Evolutionary conservation across 2,888 invertebrate species (phyloP).

Genomic region (Thereva unica): DNA sequence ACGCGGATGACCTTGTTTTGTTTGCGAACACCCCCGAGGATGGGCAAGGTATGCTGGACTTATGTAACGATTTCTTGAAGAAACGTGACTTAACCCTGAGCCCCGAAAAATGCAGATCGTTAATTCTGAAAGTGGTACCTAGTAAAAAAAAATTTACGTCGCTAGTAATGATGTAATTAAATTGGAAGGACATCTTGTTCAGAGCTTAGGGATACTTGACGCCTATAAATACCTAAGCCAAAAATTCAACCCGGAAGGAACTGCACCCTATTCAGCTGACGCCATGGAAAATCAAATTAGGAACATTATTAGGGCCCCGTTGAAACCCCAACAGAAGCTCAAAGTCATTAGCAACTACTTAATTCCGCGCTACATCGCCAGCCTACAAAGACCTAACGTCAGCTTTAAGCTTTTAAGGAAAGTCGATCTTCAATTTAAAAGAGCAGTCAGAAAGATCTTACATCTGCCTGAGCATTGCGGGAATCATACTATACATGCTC

Average conservation of each 20-base stretch:
- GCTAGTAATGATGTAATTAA: background rate
- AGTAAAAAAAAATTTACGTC: constrained; percentile 1
- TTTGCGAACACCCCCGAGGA: background rate
- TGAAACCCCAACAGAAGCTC: constrained; percentile 17
- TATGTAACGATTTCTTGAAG: background rate
- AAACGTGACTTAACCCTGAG: background rate
- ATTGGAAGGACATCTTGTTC: background rate
- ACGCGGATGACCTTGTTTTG: constrained; percentile 9
- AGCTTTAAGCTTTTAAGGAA: background rate
- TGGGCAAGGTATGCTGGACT: background rate
- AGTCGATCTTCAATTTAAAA: background rate
- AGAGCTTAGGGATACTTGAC: background rate
- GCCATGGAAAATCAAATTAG: background rate
- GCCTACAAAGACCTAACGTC: constrained; percentile 3
- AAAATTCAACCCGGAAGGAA: background rate
- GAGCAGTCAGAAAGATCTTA: background rate
- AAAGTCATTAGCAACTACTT: background rate
- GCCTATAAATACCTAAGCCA: background rate
- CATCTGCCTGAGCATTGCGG: background rate
- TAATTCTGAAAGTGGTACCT: background rate
- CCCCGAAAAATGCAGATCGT: background rate
- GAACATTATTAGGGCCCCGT: constrained; percentile 1
- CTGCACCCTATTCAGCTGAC: background rate
- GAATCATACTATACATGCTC: background rate
- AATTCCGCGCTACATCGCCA: background rate